Conservation (phyloP, 1,140 invertebrate genomes). For the Eupristina koningsbergeri region DNA sequence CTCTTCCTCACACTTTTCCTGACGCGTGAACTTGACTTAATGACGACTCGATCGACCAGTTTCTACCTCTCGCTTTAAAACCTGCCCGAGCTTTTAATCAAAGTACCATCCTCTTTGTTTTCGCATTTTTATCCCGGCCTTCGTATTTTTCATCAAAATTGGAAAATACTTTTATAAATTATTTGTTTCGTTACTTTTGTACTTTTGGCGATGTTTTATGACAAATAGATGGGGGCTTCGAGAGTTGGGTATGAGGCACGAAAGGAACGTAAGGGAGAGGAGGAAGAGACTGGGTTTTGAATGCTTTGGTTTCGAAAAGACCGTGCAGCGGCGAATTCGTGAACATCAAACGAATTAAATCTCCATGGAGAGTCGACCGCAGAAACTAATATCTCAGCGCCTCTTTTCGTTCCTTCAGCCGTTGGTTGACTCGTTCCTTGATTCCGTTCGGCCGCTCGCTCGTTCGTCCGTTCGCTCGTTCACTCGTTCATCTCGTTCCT, state of each 20-base stretch:
- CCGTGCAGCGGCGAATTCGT: conserved; percentile 68
- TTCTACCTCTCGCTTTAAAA: too few relatives aligned
- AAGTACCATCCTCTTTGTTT: too few relatives aligned
- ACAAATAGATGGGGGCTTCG: not conserved
- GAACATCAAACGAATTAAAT: conserved; percentile 75
- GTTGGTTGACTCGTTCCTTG: too few relatives aligned
- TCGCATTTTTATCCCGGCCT: too few relatives aligned
- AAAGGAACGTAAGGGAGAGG: conserved; percentile 3
- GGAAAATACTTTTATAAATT: conserved; percentile 16
- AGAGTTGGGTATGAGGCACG: not conserved
- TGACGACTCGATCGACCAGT: too few relatives aligned
- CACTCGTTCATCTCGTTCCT: conserved; percentile 45
- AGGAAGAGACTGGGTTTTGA: conserved; percentile 40
- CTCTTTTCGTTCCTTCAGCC: conserved; percentile 60
- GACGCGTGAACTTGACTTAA: too few relatives aligned
- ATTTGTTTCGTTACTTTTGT: not conserved
- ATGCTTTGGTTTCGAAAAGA: conserved; percentile 30
- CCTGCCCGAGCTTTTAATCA: not conserved
- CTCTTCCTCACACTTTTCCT: too few relatives aligned
- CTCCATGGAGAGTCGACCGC: conserved; percentile 72
- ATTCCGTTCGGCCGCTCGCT: conserved; percentile 50
- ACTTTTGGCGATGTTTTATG: not conserved
- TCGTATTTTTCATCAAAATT: too few relatives aligned
- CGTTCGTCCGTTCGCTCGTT: conserved; percentile 40
- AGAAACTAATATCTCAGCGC: conserved; percentile 74